Evolutionary conservation across 2,888 invertebrate genomes (phyloP), one percentile per base, ranked within the genome.

Genomic region (Macrophya annulata): DNA sequence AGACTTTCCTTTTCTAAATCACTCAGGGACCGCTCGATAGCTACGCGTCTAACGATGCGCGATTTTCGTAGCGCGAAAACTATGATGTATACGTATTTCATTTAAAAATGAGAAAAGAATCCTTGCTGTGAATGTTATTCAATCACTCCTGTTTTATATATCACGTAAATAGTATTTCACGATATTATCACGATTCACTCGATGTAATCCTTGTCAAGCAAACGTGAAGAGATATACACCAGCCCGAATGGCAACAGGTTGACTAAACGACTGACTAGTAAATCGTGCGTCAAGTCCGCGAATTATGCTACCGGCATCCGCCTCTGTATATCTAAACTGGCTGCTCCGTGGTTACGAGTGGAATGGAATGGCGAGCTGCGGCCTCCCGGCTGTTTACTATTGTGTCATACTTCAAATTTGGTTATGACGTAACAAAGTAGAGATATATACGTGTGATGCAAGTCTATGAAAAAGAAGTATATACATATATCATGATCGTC

Each of bases 341-440:
- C 81, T 77, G n/a, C 43, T 65, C 65, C 21, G 43, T 48, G 77
- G 55, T n/a, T 31, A n/a, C 51, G 77, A 77, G 77, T 82, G 48
- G 83, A 83, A 68, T 83, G 83, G 71, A 65, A 71, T 83, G 83
- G 71, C 68, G 83, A 65, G 71, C 65, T 6, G 68, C 83, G 83
- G 55, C 68, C 83, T 71, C 68, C 81, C 51, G 83, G 83, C 83
- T 83, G 71, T 83, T 83, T 83, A 83, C 83, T 25, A 88, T 92
- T 91, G 89, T 90, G 90, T 92, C 92, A 92, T 88, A 87, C 86
- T 86, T 90, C 90, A 87, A 89, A 89, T 92, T 92, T 88, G 90
- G 88, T 87, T 88, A 85, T 92, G 91, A 92, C 90, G 90, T 87
- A 85, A 86, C 31, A n/a, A 31, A 1, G 31, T 31, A 31, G 31